A percentile compares a stretch with the other conserved stretches of the same genome.
Conservation (phyloP, 2,113 vertebrate species). For the Phoenicopterus ruber region DNA sequence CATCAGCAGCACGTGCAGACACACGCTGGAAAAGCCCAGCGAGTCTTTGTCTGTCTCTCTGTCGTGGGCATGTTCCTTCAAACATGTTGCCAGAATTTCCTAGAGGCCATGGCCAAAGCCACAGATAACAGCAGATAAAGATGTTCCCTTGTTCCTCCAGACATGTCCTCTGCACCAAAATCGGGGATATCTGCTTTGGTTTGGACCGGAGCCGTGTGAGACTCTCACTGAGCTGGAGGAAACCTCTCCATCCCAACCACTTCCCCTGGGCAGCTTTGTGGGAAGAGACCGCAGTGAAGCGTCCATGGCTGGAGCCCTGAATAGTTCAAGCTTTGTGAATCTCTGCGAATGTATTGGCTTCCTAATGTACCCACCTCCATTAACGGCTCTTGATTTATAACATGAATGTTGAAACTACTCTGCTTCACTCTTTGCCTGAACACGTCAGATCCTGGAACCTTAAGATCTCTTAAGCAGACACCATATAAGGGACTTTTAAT, state of each 20-base stretch:
- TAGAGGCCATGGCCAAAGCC: neutral
- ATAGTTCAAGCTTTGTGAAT: neutral
- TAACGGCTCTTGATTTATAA: neutral
- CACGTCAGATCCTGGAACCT: neutral
- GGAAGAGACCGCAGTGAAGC: neutral
- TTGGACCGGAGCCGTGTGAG: neutral
- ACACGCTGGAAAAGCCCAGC: neutral
- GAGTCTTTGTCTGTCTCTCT: neutral
- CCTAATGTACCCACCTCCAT: too few relatives aligned
- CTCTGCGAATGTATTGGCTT: neutral
- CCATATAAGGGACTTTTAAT: neutral
- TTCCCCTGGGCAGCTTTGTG: neutral
- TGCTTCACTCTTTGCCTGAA: neutral
- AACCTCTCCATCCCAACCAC: neutral
- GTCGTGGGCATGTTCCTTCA: rapidly evolving
- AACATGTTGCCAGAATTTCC: neutral
- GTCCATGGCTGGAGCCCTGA: neutral
- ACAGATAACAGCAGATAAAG: neutral
- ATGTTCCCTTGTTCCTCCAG: neutral
- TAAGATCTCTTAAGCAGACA: neutral
- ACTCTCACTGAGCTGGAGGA: neutral
- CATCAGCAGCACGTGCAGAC: neutral
- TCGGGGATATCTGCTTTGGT: neutral
- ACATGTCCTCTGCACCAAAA: neutral
- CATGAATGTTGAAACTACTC: neutral